These are phyloP conservation scores for Micoletzkya japonica DNA, from an alignment of 2,888 invertebrate genomes.

Conservation along the genomic window DNA sequence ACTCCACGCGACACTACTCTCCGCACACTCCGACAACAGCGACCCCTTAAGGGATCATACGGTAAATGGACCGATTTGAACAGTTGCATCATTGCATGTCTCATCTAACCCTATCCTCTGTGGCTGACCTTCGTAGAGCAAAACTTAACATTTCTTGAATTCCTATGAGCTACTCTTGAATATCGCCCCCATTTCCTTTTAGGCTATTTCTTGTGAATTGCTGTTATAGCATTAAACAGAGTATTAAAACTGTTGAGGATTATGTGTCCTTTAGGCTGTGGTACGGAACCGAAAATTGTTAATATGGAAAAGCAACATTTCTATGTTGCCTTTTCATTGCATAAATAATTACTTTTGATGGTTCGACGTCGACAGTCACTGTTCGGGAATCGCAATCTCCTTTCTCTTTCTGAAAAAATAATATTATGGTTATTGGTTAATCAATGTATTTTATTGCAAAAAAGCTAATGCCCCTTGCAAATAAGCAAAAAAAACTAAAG, in stretches of 20 bases:
- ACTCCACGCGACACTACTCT: constrained; percentile 10
- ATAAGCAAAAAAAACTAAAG: neutral
- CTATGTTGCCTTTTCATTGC: neutral
- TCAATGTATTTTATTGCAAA: neutral
- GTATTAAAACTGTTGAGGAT: no score
- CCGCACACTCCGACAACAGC: no score
- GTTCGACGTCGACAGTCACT: neutral
- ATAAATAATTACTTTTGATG: neutral
- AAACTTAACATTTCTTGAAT: no score
- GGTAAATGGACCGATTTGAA: no score
- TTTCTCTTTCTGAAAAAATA: constrained; percentile 10
- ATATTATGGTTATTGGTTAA: neutral
- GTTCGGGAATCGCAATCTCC: constrained; percentile 22
- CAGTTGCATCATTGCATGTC: no score
- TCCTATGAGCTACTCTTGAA: no score
- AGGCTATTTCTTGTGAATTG: no score
- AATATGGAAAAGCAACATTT: neutral
- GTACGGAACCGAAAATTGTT: neutral
- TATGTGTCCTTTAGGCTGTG: neutral
- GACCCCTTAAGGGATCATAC: no score
- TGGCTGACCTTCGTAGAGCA: no score
- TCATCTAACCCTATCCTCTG: no score
- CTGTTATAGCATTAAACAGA: no score
- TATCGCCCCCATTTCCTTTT: no score
- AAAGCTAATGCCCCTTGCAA: neutral